Evolutionary conservation across 2,113 vertebrate genomes (phyloP).

Genomic region (Prunella fulvescens): DNA sequence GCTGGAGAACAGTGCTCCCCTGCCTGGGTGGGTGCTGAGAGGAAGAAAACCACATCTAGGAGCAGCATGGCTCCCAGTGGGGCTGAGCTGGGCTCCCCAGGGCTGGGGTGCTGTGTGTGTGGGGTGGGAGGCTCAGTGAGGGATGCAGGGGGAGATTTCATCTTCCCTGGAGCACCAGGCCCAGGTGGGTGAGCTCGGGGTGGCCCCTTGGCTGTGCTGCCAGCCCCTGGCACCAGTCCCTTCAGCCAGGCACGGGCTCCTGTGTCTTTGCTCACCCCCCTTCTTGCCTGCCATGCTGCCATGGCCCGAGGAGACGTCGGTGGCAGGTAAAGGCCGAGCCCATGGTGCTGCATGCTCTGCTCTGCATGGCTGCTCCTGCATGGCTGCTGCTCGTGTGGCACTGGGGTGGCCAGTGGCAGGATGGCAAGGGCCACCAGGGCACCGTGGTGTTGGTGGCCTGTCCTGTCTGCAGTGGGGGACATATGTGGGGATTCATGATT

Average conservation of each 20-base stretch:
- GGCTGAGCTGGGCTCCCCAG: not conserved
- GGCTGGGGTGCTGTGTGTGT: fast-evolving
- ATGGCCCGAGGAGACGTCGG: slow-evolving; percentile 4
- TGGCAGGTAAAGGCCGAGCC: slow-evolving; percentile 48
- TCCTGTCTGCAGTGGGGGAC: not conserved
- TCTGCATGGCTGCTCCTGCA: slow-evolving; percentile 43
- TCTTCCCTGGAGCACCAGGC: not conserved
- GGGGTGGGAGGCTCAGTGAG: fast-evolving
- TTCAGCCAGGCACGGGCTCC: not conserved
- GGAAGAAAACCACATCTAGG: not conserved
- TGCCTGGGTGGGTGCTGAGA: not conserved
- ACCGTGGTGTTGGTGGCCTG: fast-evolving
- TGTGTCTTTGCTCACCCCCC: slow-evolving; percentile 11
- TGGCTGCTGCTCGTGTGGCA: not conserved
- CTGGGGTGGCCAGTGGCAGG: not conserved
- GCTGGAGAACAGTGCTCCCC: not conserved
- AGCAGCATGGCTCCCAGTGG: not conserved
- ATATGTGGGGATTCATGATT: fast-evolving
- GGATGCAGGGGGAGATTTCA: not conserved
- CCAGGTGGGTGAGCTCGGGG: not conserved
- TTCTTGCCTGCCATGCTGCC: slow-evolving; percentile 58
- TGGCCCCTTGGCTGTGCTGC: not conserved
- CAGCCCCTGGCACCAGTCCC: not conserved
- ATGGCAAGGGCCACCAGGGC: not conserved
- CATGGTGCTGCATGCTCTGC: slow-evolving; percentile 1